Percentiles rank a stretch among this genome's conserved stretches.
Conservation (phyloP, 64 coral and sea anemone genomes). For the Platygyra sinensis region DNA sequence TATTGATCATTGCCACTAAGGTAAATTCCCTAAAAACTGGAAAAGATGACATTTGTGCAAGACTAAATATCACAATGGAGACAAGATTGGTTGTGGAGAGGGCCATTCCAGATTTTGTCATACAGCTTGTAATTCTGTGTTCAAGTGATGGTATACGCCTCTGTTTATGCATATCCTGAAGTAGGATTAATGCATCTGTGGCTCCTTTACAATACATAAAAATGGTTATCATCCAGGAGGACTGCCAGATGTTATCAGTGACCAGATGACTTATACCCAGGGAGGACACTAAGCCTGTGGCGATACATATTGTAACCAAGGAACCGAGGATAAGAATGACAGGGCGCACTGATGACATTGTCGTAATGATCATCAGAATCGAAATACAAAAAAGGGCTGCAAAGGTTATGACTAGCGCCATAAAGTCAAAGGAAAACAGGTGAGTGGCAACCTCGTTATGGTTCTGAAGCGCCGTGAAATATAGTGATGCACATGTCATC, state of each 20-base stretch:
- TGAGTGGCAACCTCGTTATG: background rate
- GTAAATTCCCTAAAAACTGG: slow-evolving; percentile 39
- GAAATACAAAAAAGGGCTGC: slow-evolving; percentile 16
- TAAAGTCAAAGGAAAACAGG: slow-evolving; percentile 16
- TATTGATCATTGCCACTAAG: slow-evolving; percentile 32
- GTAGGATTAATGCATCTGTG: slow-evolving; percentile 46
- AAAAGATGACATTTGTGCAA: slow-evolving; percentile 55
- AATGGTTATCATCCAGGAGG: slow-evolving; percentile 27
- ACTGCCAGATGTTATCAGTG: slow-evolving; percentile 44
- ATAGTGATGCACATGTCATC: slow-evolving; percentile 40
- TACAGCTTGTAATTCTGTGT: slow-evolving; percentile 49
- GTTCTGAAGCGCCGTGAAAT: slow-evolving; percentile 37
- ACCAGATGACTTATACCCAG: slow-evolving; percentile 34
- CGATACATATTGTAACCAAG: slow-evolving; percentile 10
- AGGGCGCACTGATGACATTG: slow-evolving; percentile 7
- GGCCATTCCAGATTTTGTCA: slow-evolving; percentile 59
- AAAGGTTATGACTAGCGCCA: background rate
- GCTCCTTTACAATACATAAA: slow-evolving; percentile 55
- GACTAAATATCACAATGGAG: slow-evolving; percentile 25
- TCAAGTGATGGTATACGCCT: slow-evolving; percentile 17
- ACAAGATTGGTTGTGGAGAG: slow-evolving; percentile 60
- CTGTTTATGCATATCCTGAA: slow-evolving; percentile 54
- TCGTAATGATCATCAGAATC: background rate
- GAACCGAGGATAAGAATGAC: background rate
- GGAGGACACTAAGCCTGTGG: slow-evolving; percentile 3